Conservation (phyloP, 30 jellyfish, hydroid and myxozoan species). For the Sanderia malayensis region DNA sequence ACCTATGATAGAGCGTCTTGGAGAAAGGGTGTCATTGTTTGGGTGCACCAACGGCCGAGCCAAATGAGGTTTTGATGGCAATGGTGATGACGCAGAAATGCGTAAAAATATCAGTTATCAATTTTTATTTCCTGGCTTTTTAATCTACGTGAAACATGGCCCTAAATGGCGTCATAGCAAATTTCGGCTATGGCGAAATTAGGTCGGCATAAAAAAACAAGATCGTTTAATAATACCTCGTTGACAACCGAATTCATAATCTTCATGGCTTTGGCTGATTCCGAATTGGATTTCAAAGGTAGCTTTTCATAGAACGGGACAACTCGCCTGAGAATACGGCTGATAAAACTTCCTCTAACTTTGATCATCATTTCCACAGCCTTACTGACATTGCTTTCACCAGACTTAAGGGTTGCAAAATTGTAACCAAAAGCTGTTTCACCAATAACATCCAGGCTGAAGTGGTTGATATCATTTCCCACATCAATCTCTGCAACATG, state of each 20-base stretch:
- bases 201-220: background rate
- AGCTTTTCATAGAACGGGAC: constrained; percentile 51
- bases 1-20: too few relatives aligned
- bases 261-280: constrained; percentile 13
- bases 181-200: background rate
- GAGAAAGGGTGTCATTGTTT: too few relatives aligned
- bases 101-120: too few relatives aligned
- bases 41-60: too few relatives aligned
- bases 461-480: constrained; percentile 13
- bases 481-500: constrained; percentile 44
- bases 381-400: constrained; percentile 33
- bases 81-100: too few relatives aligned
- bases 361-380: constrained; percentile 23
- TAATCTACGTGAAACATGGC: background rate
- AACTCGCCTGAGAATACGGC: constrained; percentile 20
- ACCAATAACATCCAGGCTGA: constrained; percentile 46
- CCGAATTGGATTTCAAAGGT: constrained; percentile 5
- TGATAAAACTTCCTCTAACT: constrained; percentile 16
- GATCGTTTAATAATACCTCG: constrained; percentile 20
- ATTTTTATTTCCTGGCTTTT: too few relatives aligned
- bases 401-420: constrained; percentile 43
- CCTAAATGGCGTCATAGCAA: background rate
- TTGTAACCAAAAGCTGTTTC: constrained; percentile 56
- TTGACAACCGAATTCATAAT: constrained; percentile 9
- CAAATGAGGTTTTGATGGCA: too few relatives aligned